Base-by-base conservation (phyloP, 2,888 invertebrate genomes). In the Lasioglossum pauxillum region DNA sequence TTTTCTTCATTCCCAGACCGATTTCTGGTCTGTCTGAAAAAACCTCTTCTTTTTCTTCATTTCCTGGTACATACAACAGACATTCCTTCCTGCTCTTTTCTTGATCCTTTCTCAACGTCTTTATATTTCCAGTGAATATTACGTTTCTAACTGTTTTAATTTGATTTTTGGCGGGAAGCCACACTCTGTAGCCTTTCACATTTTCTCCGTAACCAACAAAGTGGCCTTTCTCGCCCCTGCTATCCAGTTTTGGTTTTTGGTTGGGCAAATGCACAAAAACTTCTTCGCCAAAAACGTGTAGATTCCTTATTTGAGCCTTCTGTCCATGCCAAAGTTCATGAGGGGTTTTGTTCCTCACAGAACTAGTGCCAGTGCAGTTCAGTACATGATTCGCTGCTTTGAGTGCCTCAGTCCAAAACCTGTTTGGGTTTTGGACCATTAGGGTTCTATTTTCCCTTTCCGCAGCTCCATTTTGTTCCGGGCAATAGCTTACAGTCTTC, bases 401-500 rank as follows among this genome's bases (percentile, higher is more conserved):
- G 71, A 38, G 41, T 10, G 71, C 71, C 5, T 71, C 71, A 1
- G 71, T n/a, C 44, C 71, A 72, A 41, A 72, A n/a, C 19, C 2
- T 14, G 12, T 19, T 71, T 4, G 71, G 12, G 10, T 7, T 8
- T 71, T n/a, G n/a, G n/a, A n/a, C 71, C 23, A 71, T 41, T 0
- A 71, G 38, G 2, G 71, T 71, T 38, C 71, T 38, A n/a, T 71
- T 71, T 5, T 71, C 71, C 41, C 75, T 19, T 31, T 76, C 46
- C 5, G 67, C 76, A 76, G 7, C n/a, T 2, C 76, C 76, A 31
- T 76, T 76, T 10, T 60, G 76, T 35, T 76, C 38, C n/a, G 76
- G 76, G 27, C 64, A 64, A 60, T 76, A 76, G 16, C 44, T 27
- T 5, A 38, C 38, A 5, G 60, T 76, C 0, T 64, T 14, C 2